Conservation (phyloP, 1,140 invertebrate species). For the Riptortus pedestris region DNA sequence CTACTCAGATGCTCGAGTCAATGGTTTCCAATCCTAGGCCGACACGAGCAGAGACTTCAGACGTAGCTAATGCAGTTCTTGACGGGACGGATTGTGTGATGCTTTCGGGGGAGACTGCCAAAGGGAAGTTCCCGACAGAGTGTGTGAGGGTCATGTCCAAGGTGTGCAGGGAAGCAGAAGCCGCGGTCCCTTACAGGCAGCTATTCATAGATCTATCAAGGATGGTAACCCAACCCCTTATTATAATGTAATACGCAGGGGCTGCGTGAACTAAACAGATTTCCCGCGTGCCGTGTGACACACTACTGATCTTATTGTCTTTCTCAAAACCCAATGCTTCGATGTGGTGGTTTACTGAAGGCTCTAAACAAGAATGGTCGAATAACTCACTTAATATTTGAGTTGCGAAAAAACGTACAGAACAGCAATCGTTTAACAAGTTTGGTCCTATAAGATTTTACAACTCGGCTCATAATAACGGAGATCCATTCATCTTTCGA, state of each 20-base stretch:
- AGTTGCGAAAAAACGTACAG: no score
- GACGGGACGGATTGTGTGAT: slow-evolving; percentile 98
- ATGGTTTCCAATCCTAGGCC: slow-evolving; percentile 95
- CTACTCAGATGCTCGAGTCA: slow-evolving; percentile 95
- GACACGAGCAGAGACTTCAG: slow-evolving; percentile 88
- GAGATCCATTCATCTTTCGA: no score
- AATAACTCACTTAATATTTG: no score
- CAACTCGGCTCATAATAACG: no score
- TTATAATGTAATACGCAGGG: no score
- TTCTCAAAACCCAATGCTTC: neutral
- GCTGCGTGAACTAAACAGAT: slow-evolving; percentile 34
- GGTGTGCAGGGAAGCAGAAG: slow-evolving; percentile 94
- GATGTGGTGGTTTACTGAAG: no score
- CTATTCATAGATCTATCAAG: slow-evolving; percentile 73
- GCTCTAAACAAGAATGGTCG: no score
- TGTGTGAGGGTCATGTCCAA: slow-evolving; percentile 90
- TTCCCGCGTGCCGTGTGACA: no score
- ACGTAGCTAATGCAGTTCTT: slow-evolving; percentile 93
- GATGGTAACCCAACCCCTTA: no score
- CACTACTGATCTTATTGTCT: slow-evolving; percentile 14
- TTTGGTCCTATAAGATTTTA: no score
- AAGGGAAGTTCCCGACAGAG: slow-evolving; percentile 87
- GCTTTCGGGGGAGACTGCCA: slow-evolving; percentile 96
- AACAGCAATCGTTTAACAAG: no score
- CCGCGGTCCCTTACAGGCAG: slow-evolving; percentile 90